Base-by-base conservation (phyloP, 2,888 invertebrate genomes). In the Catocala nupta region DNA sequence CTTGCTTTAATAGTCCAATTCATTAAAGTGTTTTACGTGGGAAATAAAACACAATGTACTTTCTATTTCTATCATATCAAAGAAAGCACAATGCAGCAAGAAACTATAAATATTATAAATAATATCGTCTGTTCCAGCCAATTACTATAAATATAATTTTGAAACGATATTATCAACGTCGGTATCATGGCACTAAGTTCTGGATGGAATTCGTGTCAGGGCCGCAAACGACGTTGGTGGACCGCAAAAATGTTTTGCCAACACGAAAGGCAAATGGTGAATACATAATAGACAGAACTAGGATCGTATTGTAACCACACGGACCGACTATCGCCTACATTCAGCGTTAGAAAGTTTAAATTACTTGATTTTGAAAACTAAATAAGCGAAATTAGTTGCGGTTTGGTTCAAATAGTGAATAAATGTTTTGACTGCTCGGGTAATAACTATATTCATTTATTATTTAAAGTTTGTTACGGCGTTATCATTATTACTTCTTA, bases 171-270 rank as follows among this genome's bases (percentile, higher is more conserved):
- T 56, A 67, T 59, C 36, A 34, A 11, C 34, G n/a, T 7, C 12
- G 45, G 48, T 68, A 54, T 71, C 13, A 62, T 55, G 50, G 61
- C 65, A 70, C 59, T 60, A 59, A 55, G 64, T 68, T 69, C 59
- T 59, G 51, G 52, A 61, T 55, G 73, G 75, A 75, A 83, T 84
- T 77, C 65, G 63, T 83, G 78, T 76, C 80, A 75, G 55, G 75
- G 74, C 68, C 77, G 67, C 68, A 67, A 68, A 74, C 68, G 54
- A 64, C 65, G 47, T 57, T 55, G 63, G 73, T 57, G 68, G 64
- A 70, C 73, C 69, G 67, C 78, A 62, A 77, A 78, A 70, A 71
- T 55, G 57, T 60, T 56, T 50, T 34, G 47, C 56, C n/a, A 60
- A 62, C 68, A 55, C 55, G 63, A 63, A 65, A 55, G 36, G 34